Evolutionary conservation across 2,113 vertebrate genomes (phyloP).

Genomic region (Podiceps cristatus): DNA sequence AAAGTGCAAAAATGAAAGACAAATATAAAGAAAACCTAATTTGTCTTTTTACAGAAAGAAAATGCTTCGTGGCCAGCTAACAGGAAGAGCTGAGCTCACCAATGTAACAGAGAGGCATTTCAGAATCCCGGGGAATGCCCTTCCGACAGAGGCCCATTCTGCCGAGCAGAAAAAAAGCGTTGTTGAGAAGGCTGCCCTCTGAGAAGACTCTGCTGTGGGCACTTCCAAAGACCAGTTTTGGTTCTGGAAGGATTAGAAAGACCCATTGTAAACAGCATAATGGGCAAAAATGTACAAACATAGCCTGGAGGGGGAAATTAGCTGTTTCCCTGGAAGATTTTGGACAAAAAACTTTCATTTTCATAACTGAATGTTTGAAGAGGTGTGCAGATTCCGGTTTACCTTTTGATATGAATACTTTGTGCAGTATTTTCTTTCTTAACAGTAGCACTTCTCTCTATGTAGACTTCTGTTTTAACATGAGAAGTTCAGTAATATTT

Average conservation of each 20-base stretch:
- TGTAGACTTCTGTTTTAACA: not conserved
- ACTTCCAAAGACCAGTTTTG: not conserved
- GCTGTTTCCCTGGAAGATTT: not conserved
- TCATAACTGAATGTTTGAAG: not conserved
- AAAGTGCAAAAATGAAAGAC: not conserved
- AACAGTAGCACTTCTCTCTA: not conserved
- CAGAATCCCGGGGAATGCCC: not conserved
- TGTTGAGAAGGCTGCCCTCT: not conserved
- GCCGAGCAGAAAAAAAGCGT: not conserved
- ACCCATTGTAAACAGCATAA: not conserved
- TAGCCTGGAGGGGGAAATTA: not conserved
- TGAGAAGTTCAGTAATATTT: not conserved
- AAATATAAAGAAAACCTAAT: not conserved
- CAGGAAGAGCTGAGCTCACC: not conserved
- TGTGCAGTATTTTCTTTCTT: not conserved
- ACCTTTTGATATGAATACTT: not conserved
- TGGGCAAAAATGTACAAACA: not conserved
- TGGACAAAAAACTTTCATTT: not conserved
- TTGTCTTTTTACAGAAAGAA: not conserved
- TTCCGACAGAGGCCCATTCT: not conserved
- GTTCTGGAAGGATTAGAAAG: not conserved
- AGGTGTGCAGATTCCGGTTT: not conserved
- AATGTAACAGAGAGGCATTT: not conserved
- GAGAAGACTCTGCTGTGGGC: not conserved
- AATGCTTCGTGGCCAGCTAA: not conserved